Percentiles rank a stretch among this genome's conserved stretches.
Conservation (phyloP, 2,888 invertebrate species). For the Anagyrus pseudococci region DNA sequence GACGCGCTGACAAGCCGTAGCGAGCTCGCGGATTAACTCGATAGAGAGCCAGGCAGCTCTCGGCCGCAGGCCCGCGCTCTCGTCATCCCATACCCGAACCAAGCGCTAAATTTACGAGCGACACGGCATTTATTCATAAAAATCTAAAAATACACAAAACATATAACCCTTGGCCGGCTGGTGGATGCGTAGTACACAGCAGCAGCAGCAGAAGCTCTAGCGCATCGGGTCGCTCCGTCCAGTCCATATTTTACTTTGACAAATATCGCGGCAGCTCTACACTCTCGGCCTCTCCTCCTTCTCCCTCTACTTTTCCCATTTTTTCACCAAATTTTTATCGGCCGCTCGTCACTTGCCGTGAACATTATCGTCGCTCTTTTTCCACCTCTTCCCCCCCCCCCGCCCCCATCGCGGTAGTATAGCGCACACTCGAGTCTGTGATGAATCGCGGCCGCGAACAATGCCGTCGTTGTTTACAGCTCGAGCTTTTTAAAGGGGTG, state of each 20-base stretch:
- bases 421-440: no score
- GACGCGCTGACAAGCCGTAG: constrained; percentile 19
- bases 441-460: not conserved
- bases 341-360: constrained; percentile 12
- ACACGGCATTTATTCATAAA: constrained; percentile 36
- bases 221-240: not conserved
- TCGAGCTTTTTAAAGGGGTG: not conserved
- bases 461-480: not conserved
- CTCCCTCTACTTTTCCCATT: constrained; percentile 7
- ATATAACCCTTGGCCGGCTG: not conserved
- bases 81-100: not conserved
- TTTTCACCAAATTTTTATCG: constrained; percentile 29
- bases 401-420: no score
- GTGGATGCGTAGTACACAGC: not conserved
- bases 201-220: no score
- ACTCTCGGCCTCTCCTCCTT: not conserved
- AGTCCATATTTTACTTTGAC: constrained; percentile 37
- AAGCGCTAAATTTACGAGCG: constrained; percentile 29
- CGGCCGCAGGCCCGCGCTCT: not conserved
- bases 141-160: constrained; percentile 33
- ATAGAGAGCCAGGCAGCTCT: constrained; percentile 9
- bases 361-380: constrained; percentile 11
- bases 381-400: not conserved
- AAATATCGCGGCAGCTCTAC: constrained; percentile 30
- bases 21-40: constrained; percentile 22